Evolutionary conservation across 2,888 invertebrate species (phyloP).

Genomic region (Tachina grossa): DNA sequence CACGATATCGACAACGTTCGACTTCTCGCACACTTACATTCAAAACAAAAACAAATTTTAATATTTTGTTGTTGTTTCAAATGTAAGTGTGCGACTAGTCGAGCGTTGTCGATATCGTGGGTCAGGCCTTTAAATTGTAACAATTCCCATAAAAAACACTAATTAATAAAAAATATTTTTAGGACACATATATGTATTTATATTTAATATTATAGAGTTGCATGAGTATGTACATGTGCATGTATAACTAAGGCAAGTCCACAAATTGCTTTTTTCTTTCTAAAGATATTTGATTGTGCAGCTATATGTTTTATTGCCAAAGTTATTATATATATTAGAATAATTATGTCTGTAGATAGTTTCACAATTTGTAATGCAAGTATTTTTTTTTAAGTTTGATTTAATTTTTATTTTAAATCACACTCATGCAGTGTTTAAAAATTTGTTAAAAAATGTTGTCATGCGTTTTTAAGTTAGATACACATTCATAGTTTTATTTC

Average conservation of each 20-base stretch:
- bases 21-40: no score
- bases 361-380: not conserved
- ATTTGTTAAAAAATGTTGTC: constrained; percentile 9
- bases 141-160: no score
- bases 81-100: no score
- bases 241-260: not conserved
- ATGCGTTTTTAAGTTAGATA: constrained; percentile 35
- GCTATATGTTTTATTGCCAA: not conserved
- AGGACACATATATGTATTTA: not conserved
- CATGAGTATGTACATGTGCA: not conserved
- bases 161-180: no score
- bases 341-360: not conserved
- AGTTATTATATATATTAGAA: not conserved
- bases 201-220: no score
- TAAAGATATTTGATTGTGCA: not conserved
- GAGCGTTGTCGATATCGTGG: no score
- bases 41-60: no score
- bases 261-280: not conserved
- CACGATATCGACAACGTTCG: no score
- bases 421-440: constrained; percentile 42
- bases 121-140: no score
- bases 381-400: not conserved
- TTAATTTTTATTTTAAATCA: not conserved
- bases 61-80: no score
- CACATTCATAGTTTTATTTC: not conserved